phyloP scores from a whole-genome alignment of 2,797 vertebrate species.

The Parauchenoglanis ngamensis region DNA sequence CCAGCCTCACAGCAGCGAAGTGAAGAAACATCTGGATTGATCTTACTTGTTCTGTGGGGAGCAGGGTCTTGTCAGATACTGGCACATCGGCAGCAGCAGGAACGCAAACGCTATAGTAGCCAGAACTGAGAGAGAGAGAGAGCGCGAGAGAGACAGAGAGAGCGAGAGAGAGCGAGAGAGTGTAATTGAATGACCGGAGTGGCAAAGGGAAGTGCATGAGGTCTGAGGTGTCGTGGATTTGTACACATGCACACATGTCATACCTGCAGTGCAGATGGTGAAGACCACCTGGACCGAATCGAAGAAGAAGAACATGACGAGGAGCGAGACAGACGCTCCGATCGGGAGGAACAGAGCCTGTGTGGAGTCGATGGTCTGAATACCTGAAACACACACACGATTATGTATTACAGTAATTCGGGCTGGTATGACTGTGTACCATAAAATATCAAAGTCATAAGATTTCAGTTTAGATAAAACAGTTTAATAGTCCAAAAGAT shows the following conservation, averaged over 20 bases:
- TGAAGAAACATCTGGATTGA: not conserved
- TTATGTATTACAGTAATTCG: not conserved
- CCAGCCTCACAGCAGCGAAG: not conserved
- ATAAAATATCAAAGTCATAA: not conserved
- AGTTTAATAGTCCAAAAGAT: not conserved
- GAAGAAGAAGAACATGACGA: slow-evolving; percentile 99
- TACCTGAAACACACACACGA: slow-evolving; percentile 77
- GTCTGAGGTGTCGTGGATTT: not conserved
- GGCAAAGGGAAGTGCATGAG: not conserved
- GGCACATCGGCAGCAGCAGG: slow-evolving; percentile 98
- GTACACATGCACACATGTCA: not conserved
- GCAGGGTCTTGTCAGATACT: slow-evolving; percentile 99
- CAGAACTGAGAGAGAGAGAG: slow-evolving; percentile 81
- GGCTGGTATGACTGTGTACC: not conserved
- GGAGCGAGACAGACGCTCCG: slow-evolving; percentile 95
- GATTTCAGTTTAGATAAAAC: not conserved
- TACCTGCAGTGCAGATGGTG: slow-evolving; percentile 99
- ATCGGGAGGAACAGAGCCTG: slow-evolving; percentile 97
- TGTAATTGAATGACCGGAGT: not conserved
- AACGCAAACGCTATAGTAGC: slow-evolving; percentile 99
- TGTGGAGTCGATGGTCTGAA: slow-evolving; percentile 99
- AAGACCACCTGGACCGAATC: slow-evolving; percentile 99
- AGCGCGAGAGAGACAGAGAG: slow-evolving; percentile 23
- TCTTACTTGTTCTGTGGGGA: slow-evolving; percentile 99
- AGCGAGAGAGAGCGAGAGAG: slow-evolving; percentile 3